A percentile compares a stretch with the other conserved stretches of the same genome.
Conservation (phyloP, 30 jellyfish, hydroid and myxozoan species). For the Aurelia aurita region DNA sequence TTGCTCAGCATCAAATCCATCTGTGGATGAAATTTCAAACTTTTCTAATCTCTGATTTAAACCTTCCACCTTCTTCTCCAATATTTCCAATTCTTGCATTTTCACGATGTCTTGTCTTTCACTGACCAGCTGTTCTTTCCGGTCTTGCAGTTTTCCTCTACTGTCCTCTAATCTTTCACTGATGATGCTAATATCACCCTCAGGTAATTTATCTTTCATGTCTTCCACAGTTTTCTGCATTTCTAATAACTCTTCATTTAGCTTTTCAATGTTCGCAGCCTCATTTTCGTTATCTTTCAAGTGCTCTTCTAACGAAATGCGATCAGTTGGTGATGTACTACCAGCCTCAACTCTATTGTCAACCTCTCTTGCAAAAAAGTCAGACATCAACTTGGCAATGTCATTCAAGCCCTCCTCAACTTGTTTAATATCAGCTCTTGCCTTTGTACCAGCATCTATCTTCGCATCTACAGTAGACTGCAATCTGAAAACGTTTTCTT, state of each 20-base stretch:
- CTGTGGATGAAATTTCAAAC: neutral
- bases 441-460: neutral
- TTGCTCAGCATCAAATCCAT: neutral
- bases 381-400: too few species aligned
- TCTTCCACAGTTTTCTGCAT: neutral
- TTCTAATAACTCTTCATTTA: neutral
- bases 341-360: too few species aligned
- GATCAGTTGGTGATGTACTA: neutral
- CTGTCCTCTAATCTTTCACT: neutral
- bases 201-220: neutral
- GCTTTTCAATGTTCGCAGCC: neutral
- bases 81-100: neutral
- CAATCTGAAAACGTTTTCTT: neutral
- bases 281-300: neutral
- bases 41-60: neutral
- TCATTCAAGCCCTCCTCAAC: neutral
- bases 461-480: neutral
- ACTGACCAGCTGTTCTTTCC: neutral
- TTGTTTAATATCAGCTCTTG: neutral
- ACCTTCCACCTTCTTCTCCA: neutral
- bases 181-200: neutral
- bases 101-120: neutral
- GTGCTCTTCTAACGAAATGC: slow-evolving; percentile 15
- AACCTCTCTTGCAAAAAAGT: too few species aligned
- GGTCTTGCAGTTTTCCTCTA: neutral